Evolutionary conservation across 2,888 invertebrate species (phyloP).

Genomic region (Pterobdella sp.): DNA sequence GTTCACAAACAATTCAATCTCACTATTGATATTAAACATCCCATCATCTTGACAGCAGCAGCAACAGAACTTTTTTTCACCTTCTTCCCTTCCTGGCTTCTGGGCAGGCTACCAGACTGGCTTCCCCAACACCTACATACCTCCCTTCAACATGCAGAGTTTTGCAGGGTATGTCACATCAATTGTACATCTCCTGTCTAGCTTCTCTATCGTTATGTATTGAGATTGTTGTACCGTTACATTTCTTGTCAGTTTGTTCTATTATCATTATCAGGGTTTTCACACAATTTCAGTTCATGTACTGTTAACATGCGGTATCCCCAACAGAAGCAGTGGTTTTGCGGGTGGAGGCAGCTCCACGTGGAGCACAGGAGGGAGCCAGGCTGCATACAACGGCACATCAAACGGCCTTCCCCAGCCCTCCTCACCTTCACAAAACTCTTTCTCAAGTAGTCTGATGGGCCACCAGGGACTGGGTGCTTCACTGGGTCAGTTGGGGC

Average conservation of each 20-base stretch:
- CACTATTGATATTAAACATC: too few species aligned
- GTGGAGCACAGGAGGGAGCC: neutral
- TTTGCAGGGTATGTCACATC: conserved; percentile 20
- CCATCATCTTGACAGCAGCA: too few species aligned
- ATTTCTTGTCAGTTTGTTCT: too few species aligned
- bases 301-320: neutral
- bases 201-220: too few species aligned
- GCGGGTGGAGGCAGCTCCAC: neutral
- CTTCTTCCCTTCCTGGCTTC: conserved; percentile 21
- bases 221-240: too few species aligned
- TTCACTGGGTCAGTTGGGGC: neutral
- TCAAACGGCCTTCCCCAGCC: neutral
- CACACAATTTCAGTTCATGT: neutral
- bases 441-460: neutral
- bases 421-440: neutral
- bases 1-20: too few species aligned
- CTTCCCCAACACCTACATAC: conserved; percentile 22
- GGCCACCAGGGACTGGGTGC: conserved; percentile 5
- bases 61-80: conserved; percentile 18
- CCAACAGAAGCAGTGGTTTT: neutral
- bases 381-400: neutral
- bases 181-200: neutral
- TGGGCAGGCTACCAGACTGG: conserved; percentile 26
- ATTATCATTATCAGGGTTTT: neutral
- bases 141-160: conserved; percentile 26